Evolutionary conservation across 1,140 invertebrate species (phyloP).

Genomic region (Chlorops oryzae): DNA sequence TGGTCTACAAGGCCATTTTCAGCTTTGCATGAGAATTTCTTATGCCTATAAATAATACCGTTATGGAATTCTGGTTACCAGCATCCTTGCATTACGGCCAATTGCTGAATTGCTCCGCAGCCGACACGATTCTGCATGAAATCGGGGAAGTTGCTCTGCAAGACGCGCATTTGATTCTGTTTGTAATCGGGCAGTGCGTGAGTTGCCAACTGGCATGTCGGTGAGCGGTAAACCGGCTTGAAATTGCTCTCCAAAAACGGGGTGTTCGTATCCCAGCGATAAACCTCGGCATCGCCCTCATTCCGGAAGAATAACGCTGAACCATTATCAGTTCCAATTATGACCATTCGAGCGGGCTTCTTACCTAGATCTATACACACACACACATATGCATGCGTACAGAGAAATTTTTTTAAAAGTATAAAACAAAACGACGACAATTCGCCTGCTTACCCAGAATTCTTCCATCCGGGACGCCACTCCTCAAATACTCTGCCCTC

Average conservation of each 20-base stretch:
- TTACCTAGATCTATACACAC: conserved; percentile 49
- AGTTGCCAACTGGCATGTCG: conserved; percentile 53
- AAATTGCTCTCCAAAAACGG: conserved; percentile 52
- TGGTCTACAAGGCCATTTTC: no score
- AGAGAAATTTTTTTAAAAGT: no score
- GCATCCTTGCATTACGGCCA: conserved; percentile 50
- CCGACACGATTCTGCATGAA: conserved; percentile 57
- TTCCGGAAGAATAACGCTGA: conserved; percentile 56
- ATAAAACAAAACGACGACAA: no score
- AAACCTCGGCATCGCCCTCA: conserved; percentile 55
- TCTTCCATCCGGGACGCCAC: conserved; percentile 50
- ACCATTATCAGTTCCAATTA: conserved; percentile 58
- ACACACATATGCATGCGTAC: not conserved
- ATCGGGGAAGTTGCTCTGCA: conserved; percentile 60
- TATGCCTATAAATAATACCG: no score
- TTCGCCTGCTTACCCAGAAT: conserved; percentile 48
- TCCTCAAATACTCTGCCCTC: conserved; percentile 52
- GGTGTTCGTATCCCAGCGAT: conserved; percentile 57
- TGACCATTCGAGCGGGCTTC: conserved; percentile 52
- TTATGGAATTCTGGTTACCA: no score
- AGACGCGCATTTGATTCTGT: conserved; percentile 52
- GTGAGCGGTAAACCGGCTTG: conserved; percentile 50
- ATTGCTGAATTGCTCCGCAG: conserved; percentile 53
- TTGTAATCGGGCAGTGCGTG: conserved; percentile 55
- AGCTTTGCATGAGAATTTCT: no score